A percentile compares a stretch with the other conserved stretches of the same genome.
phyloP scores from a whole-genome alignment of 2,113 vertebrate species.

The Ochotona curzoniae region DNA sequence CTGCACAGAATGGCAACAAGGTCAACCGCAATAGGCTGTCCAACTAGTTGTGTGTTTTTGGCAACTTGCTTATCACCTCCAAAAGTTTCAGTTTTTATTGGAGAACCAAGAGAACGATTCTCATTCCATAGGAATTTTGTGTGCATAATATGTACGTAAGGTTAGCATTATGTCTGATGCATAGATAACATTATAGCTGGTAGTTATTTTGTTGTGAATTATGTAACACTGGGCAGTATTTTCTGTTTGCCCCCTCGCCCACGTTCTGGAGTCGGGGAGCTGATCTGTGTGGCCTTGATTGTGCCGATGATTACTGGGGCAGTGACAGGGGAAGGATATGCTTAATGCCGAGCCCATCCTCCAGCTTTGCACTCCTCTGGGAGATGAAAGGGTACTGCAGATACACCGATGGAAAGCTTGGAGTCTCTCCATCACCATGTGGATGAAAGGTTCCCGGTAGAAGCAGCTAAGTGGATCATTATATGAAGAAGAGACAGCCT shows the following conservation, averaged over 20 bases:
- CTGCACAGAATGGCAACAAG: too few species aligned
- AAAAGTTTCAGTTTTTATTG: not conserved
- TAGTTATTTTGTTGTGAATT: not conserved
- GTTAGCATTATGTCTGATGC: not conserved
- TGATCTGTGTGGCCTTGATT: not conserved
- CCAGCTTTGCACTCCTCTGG: too few species aligned
- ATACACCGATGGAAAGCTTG: not conserved
- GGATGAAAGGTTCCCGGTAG: not conserved
- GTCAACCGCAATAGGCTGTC: not conserved
- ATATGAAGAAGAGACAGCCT: not conserved
- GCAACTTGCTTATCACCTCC: not conserved
- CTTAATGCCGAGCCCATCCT: not conserved
- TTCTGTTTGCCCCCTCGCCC: not conserved
- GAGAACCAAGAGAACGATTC: not conserved
- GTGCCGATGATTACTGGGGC: too few species aligned
- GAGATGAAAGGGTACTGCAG: not conserved
- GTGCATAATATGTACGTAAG: not conserved
- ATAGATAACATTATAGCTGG: not conserved
- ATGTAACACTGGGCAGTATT: not conserved
- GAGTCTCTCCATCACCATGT: not conserved
- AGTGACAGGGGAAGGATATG: not conserved
- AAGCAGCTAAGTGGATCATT: not conserved
- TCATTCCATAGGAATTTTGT: conserved; percentile 13
- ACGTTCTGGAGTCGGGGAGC: too few species aligned
- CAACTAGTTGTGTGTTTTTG: not conserved